Base-by-base conservation (phyloP, 2,797 vertebrate genomes). In the Gila robusta region DNA sequence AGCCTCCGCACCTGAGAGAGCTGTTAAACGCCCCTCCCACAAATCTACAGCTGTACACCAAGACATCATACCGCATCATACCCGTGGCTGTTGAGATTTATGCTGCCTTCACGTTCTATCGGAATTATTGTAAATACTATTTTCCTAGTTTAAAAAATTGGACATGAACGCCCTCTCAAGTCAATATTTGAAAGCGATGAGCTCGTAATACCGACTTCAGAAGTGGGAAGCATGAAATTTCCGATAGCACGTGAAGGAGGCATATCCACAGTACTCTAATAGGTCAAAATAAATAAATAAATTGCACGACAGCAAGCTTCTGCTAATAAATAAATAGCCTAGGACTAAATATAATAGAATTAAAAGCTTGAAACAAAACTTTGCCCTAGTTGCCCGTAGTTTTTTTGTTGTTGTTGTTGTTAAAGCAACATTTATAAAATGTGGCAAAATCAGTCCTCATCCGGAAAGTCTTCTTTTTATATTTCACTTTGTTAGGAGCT, bases 1-100 rank as follows among this genome's bases (percentile, higher is more conserved):
- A 44, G 2, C 49, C 83, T 62, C 62, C 32, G 37, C 87, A 91
- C 90, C 90, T 91, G 88, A 86, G 83, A 64, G 83, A 62, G 73
- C 74, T 39, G 73, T 28, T 56, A 26, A 23, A 66, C 44, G 59
- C 62, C 79, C 52, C 28, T 23, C 77, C 76, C 69, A 80, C 77
- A 21, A 54, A 54, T 9, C 17, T 54, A 54, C 17, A 21, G 6
- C 52, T 6, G 47, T 49, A 49, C 47, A 47, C 47, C 3, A 35
- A 59, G 1, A 49, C 47, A 16, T 47, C 44, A 47, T 47, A 12
- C 44, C 11, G 2, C 6, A 54, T 52, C 47, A 21, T 16, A 32
- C 28, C 28, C 28, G 21, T 26, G 16, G 39, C 21, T 23, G n/a
- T 54, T 79, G n/a, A 26, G 11, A n/a, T 59, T 23, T 11, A 39